These are phyloP conservation scores for Hydropotes inermis DNA, from an alignment of 2,113 vertebrate species.

Conservation along the genomic window DNA sequence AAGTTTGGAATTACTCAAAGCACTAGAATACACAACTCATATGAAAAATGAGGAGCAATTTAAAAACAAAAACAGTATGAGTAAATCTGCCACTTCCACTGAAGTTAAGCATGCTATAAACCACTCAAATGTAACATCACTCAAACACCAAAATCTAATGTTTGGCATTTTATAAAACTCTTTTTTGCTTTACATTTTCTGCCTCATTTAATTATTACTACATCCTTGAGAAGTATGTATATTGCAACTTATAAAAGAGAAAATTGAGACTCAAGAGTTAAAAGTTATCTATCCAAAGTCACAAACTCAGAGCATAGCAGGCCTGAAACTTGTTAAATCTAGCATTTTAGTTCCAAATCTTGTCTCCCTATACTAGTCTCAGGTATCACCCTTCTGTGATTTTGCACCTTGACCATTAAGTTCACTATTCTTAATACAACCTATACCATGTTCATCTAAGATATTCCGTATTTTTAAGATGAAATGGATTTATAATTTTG, in stretches of 20 bases:
- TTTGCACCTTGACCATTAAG: constrained; percentile 4
- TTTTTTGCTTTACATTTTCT: constrained; percentile 27
- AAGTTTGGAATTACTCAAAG: constrained; percentile 34
- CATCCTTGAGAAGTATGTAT: not conserved
- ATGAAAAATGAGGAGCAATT: not conserved
- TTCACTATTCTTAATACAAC: not conserved
- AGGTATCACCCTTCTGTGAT: not conserved
- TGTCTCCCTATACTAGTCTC: not conserved
- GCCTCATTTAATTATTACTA: constrained; percentile 8
- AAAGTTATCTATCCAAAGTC: not conserved
- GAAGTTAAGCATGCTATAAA: not conserved
- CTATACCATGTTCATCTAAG: not conserved
- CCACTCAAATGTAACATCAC: not conserved
- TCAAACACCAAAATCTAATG: not conserved
- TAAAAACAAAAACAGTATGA: not conserved
- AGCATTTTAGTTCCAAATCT: constrained; percentile 6
- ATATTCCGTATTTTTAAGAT: constrained; percentile 6
- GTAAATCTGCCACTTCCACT: not conserved
- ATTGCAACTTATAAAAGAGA: constrained; percentile 18
- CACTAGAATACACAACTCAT: not conserved
- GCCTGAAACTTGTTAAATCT: not conserved
- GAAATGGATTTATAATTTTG: constrained; percentile 6
- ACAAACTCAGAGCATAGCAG: not conserved
- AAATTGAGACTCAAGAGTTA: not conserved
- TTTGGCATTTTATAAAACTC: not conserved